Conservation (phyloP, 2,888 invertebrate genomes). For the Caprella mutica region DNA sequence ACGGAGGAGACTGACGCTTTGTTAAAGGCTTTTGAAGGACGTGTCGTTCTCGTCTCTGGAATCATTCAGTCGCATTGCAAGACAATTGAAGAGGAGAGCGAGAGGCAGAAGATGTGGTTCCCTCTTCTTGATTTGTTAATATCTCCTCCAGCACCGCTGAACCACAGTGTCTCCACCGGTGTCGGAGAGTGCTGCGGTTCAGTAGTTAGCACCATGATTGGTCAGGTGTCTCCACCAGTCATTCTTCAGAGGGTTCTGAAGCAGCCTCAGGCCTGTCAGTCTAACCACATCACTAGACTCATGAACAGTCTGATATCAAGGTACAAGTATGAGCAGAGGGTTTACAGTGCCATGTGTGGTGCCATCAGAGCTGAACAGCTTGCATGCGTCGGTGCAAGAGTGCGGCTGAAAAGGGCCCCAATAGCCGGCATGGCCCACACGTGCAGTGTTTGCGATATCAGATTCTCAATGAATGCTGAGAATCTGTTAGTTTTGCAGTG, state of each 20-base stretch:
- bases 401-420: background rate
- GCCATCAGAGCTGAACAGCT: background rate
- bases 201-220: slow-evolving; percentile 47
- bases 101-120: slow-evolving; percentile 45
- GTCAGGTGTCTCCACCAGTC: slow-evolving; percentile 46
- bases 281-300: background rate
- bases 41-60: background rate
- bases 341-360: background rate
- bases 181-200: slow-evolving; percentile 37
- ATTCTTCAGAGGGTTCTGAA: slow-evolving; percentile 45
- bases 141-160: slow-evolving; percentile 35
- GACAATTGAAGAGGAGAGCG: slow-evolving; percentile 40
- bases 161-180: slow-evolving; percentile 12
- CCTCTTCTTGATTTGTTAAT: slow-evolving; percentile 43
- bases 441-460: background rate
- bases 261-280: slow-evolving; percentile 39
- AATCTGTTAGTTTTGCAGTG: too few species aligned
- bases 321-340: background rate
- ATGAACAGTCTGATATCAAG: background rate
- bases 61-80: background rate
- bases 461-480: too few species aligned
- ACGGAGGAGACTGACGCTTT: too few species aligned
- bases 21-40: too few species aligned
- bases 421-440: background rate
- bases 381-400: background rate